These are phyloP conservation scores for Zaprionus ornatus DNA, from an alignment of 1,140 invertebrate genomes.

Conservation along the genomic window DNA sequence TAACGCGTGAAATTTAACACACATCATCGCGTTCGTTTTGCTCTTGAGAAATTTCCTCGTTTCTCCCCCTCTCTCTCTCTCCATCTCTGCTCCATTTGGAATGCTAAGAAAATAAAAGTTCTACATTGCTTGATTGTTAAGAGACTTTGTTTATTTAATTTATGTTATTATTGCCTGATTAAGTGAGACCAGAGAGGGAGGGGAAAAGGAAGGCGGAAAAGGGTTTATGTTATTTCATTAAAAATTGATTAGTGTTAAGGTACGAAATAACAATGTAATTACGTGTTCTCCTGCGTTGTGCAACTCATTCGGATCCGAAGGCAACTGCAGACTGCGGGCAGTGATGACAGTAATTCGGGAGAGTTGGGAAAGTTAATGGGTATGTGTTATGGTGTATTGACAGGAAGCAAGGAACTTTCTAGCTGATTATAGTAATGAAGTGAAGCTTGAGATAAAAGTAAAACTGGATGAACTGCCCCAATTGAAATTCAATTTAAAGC, in stretches of 20 bases:
- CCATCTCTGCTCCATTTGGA: slow-evolving; percentile 17
- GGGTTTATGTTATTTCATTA: slow-evolving; percentile 62
- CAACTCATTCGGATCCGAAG: not conserved
- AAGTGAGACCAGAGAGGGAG: slow-evolving; percentile 35
- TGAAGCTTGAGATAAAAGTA: not conserved
- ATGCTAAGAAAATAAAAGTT: slow-evolving; percentile 69
- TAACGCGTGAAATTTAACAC: slow-evolving; percentile 79
- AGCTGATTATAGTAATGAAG: not conserved
- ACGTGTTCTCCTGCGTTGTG: slow-evolving; percentile 11
- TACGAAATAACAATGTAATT: slow-evolving; percentile 56
- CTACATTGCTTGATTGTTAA: slow-evolving; percentile 46
- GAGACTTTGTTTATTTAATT: slow-evolving; percentile 76
- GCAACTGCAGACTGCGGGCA: slow-evolving; percentile 13
- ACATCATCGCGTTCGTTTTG: slow-evolving; percentile 52
- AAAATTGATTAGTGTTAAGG: slow-evolving; percentile 70
- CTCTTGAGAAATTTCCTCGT: slow-evolving; percentile 21
- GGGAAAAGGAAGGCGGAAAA: slow-evolving; percentile 6
- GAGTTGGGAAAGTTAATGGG: not conserved
- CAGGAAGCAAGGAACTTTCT: not conserved
- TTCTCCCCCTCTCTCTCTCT: not conserved
- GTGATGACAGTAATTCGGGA: not conserved
- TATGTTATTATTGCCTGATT: slow-evolving; percentile 81
- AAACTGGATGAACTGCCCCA: not conserved
- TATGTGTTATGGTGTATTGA: not conserved
- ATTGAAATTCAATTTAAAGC: not conserved